Base-by-base conservation (phyloP, 2,888 invertebrate species). In the Rosalia funebris region DNA sequence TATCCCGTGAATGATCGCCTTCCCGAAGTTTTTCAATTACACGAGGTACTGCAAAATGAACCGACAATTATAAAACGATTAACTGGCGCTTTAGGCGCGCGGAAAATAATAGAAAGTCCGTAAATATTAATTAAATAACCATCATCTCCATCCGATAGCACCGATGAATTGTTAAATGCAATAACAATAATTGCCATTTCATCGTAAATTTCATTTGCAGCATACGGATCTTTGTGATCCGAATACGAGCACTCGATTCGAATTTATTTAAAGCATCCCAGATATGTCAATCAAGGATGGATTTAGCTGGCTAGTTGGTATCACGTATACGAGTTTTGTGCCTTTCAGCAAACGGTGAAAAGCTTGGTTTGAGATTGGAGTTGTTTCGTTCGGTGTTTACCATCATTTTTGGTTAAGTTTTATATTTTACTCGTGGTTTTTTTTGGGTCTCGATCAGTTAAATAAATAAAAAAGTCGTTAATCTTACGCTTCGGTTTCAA, bases 101-200 rank as follows among this genome's bases (percentile, higher is more conserved):
- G 12, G 44, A 9, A 44, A 50, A 57, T 50, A 50, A 44, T 57
- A 34, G 57, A 57, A 50, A 57, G 34, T 34, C 46, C 42, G 44
- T 57, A 44, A 50, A 57, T 57, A 57, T 50, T 57, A 57, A 57
- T 57, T 57, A 57, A 57, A 57, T 44, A 57, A 50, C 57, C 44
- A 57, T 57, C 57, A 50, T 57, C 47, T 36, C 42, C 50, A 57
- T 44, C 32, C 47, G 36, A 47, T 47, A 48, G 34, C 44, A 16
- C 37, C 46, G 37, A 56, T 46, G 39, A 46, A 45, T 46, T 36
- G 45, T 46, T 46, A 39, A 56, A 46, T 46, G 14, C 36, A 55
- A 46, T 45, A 44, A 50, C 19, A 47, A 46, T 37, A 46, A 42
- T 48, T 39, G 50, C 47, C 20, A 14, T 57, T 57, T 41, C 34